These are phyloP conservation scores for Drosophila melanica DNA, from an alignment of 1,140 invertebrate genomes.

Conservation along the genomic window DNA sequence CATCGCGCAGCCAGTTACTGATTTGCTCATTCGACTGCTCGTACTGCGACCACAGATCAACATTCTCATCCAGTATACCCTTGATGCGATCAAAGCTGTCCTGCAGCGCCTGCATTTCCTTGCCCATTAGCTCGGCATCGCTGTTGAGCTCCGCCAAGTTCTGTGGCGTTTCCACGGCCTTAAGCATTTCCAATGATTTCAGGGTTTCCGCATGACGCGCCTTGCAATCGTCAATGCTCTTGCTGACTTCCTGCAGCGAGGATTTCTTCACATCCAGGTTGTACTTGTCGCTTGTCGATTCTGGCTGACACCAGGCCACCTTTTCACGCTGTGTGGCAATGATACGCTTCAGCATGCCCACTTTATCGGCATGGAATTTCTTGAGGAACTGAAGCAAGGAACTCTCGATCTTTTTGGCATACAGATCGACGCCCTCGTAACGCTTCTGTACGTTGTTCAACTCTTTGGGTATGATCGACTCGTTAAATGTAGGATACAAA, in stretches of 20 bases:
- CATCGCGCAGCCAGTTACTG: slow-evolving; percentile 93
- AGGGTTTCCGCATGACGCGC: slow-evolving; percentile 88
- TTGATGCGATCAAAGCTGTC: slow-evolving; percentile 89
- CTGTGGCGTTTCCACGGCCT: slow-evolving; percentile 88
- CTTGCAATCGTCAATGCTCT: slow-evolving; percentile 89
- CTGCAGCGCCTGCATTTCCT: slow-evolving; percentile 89
- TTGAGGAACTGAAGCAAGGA: slow-evolving; percentile 92
- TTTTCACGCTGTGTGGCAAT: slow-evolving; percentile 93
- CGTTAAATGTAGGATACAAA: slow-evolving; percentile 91
- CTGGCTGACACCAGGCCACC: slow-evolving; percentile 95
- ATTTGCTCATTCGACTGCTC: slow-evolving; percentile 91
- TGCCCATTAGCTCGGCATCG: slow-evolving; percentile 87
- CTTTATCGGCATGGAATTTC: slow-evolving; percentile 94
- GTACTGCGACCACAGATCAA: slow-evolving; percentile 92
- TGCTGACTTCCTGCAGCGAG: slow-evolving; percentile 91
- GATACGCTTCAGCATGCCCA: slow-evolving; percentile 91
- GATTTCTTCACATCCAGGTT: slow-evolving; percentile 96
- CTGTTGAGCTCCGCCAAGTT: slow-evolving; percentile 87
- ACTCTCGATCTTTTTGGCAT: slow-evolving; percentile 92
- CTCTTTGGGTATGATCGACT: slow-evolving; percentile 91
- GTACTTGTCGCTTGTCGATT: slow-evolving; percentile 93
- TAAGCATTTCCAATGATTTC: slow-evolving; percentile 88
- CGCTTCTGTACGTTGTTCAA: slow-evolving; percentile 90
- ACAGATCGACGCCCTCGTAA: slow-evolving; percentile 89
- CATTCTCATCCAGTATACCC: slow-evolving; percentile 88